Percentiles rank a stretch among this genome's conserved stretches.
Conservation (phyloP, 2,797 vertebrate genomes). For the Takifugu ocellatus region DNA sequence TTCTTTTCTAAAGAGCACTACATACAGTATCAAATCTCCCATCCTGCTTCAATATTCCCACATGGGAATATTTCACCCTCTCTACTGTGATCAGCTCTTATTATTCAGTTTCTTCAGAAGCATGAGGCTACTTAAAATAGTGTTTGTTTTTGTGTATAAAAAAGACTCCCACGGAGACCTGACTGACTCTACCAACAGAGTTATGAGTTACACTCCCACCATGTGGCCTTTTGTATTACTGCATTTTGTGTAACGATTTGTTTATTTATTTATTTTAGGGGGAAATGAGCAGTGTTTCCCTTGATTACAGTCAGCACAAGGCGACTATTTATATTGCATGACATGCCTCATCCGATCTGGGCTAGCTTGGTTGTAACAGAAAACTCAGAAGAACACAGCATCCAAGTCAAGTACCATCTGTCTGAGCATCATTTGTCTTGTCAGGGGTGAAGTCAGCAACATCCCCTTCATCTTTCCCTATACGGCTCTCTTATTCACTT, state of each 20-base stretch:
- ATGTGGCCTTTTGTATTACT: constrained; percentile 30
- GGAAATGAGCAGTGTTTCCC: no score
- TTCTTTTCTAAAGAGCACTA: constrained; percentile 31
- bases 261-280: no score
- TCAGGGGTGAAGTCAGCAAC: constrained; percentile 43
- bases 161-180: no score
- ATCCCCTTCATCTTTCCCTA: constrained; percentile 42
- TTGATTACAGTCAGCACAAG: no score
- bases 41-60: constrained; percentile 18
- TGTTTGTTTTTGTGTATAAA: no score
- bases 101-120: no score
- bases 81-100: no score
- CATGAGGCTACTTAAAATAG: no score
- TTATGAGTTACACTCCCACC: constrained; percentile 34
- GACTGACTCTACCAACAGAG: not conserved
- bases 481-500: constrained; percentile 28
- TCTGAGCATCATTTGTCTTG: constrained; percentile 66
- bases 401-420: constrained; percentile 63
- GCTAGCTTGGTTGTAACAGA: constrained; percentile 41
- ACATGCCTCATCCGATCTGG: constrained; percentile 1
- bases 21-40: constrained; percentile 33
- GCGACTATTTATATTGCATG: not conserved
- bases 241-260: not conserved
- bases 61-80: not conserved
- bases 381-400: constrained; percentile 41